Evolutionary conservation across 1,140 invertebrate genomes (phyloP).

Genomic region (Phortica variegata): DNA sequence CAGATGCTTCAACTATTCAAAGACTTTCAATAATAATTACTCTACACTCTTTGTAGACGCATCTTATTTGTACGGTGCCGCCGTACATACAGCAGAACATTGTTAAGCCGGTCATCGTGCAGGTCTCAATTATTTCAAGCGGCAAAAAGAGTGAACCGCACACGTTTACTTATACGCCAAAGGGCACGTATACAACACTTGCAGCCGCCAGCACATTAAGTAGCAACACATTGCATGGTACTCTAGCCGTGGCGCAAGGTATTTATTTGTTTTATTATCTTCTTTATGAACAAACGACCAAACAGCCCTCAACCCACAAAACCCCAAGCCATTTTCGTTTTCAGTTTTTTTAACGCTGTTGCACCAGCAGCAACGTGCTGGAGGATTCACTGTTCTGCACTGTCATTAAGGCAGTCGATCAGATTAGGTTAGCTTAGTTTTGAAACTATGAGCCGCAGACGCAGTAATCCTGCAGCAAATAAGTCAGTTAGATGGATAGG

Average conservation of each 20-base stretch:
- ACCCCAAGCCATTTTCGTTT: no score
- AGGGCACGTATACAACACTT: conserved; percentile 45
- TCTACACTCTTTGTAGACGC: conserved; percentile 76
- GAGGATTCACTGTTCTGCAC: no score
- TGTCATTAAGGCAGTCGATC: no score
- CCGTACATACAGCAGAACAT: conserved; percentile 70
- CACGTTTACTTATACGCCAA: conserved; percentile 78
- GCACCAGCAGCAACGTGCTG: no score
- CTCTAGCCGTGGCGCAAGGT: conserved; percentile 39
- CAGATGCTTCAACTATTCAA: background rate
- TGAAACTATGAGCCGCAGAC: no score
- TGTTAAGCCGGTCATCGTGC: conserved; percentile 69
- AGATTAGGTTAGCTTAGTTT: no score
- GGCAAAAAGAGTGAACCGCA: conserved; percentile 87
- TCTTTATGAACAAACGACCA: no score
- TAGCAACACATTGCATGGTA: conserved; percentile 33
- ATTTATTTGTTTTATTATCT: conserved; percentile 55
- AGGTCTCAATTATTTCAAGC: conserved; percentile 80
- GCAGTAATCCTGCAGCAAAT: no score
- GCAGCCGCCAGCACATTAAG: conserved; percentile 53
- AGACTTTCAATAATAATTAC: background rate
- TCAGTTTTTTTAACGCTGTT: no score
- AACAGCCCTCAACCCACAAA: no score
- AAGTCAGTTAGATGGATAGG: no score
- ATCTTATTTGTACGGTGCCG: conserved; percentile 88